Conservation (phyloP, 2,888 invertebrate genomes). For the Chalcis sispes region DNA sequence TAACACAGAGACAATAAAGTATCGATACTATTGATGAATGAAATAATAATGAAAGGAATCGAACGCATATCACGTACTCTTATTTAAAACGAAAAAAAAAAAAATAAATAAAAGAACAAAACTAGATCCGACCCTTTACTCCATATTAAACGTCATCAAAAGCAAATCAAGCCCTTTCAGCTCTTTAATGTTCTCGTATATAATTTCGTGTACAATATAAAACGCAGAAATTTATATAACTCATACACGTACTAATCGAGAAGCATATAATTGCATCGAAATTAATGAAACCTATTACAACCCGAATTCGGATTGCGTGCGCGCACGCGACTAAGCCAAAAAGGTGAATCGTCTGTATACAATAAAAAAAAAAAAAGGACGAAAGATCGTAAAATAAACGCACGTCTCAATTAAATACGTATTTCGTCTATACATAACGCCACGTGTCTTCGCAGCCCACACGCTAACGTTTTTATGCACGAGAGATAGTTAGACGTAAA, state of each 20-base stretch:
- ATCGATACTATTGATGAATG: not conserved
- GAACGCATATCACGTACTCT: not conserved
- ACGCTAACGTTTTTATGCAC: too few species aligned
- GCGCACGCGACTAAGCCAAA: not conserved
- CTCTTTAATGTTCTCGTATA: not conserved
- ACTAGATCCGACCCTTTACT: too few species aligned
- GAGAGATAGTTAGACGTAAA: too few species aligned
- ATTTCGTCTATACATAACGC: too few species aligned
- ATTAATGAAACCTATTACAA: constrained; percentile 29
- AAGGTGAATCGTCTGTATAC: constrained; percentile 19
- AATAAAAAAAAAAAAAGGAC: too few species aligned
- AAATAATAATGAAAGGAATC: not conserved
- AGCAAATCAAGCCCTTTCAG: not conserved
- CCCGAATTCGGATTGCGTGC: not conserved
- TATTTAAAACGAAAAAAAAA: too few species aligned
- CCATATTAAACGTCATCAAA: not conserved
- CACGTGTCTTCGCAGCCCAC: too few species aligned
- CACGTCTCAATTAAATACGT: constrained; percentile 13
- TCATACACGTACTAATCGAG: constrained; percentile 9
- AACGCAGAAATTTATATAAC: too few species aligned
- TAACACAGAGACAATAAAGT: not conserved
- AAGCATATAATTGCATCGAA: constrained; percentile 29
- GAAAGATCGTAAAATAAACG: constrained; percentile 2
- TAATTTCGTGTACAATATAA: too few species aligned
- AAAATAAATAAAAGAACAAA: not conserved